Evolutionary conservation across 2,797 vertebrate species (phyloP), one percentile per base, ranked within the genome.

Genomic region (Taeniopygia guttata): DNA sequence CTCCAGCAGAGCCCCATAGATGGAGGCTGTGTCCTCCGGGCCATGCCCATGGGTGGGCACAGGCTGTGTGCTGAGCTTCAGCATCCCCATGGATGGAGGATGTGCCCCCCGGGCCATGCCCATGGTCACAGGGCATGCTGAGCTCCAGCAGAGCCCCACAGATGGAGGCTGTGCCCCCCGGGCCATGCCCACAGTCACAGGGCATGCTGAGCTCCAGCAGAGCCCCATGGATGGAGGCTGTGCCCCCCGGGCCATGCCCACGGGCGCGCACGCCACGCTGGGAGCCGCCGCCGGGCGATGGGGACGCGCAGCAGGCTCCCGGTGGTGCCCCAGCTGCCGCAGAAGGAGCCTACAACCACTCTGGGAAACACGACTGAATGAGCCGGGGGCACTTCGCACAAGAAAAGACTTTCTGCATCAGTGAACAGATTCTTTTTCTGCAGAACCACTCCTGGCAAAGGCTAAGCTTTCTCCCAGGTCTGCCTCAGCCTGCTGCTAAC

Each of bases 321-420:
- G 1, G 34, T 1, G 5, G 23, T 32, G 64, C 76, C 75, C 5
- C 4, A 54, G 59, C 43, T 46, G 42, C 45, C 2, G 0, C 49
- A 46, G 34, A 77, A 84, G 59, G 64, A 72, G 58, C 68, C 51
- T 51, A 5, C 52, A 64, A 75, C 34, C 84, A 19, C 64, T 30
- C 45, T 8, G 11, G 90, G 60, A 89, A 91, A 83, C 70, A 56
- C 49, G 64, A 13, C 77, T 27, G 58, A 90, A 81, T 4, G 48
- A 88, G 75, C 80, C 40, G 0, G 16, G 54, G 77, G 84, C 84
- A 76, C 36, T 94, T 83, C 5, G 0, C 42, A 19, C 52, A 68
- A 91, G 87, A 79, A 77, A 72, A 94, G 48, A 20, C 84, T 93
- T 96, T 95, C 93, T 93, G 95, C 84, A 2, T 74, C 92, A 79